phyloP scores from a whole-genome alignment of 2,113 vertebrate genomes.

The Pseudorectes ferrugineus region DNA sequence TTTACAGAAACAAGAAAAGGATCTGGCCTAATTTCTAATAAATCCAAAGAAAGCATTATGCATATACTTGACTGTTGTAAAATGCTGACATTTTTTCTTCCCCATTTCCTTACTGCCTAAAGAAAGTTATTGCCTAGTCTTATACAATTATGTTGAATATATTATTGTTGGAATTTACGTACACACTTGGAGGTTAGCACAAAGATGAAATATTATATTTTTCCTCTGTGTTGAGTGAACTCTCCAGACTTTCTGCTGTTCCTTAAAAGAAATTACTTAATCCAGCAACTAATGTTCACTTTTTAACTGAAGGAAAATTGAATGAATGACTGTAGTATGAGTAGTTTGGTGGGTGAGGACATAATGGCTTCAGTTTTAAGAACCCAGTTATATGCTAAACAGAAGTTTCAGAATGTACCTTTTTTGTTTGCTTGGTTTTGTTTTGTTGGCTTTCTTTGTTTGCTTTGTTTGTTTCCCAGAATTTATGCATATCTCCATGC shows the following conservation, averaged over 20 bases:
- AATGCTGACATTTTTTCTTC: background rate
- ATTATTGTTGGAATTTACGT: slow-evolving; percentile 1
- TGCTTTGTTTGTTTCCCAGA: background rate
- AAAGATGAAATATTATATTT: background rate
- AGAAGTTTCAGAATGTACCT: background rate
- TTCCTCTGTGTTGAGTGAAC: background rate
- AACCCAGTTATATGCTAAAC: background rate
- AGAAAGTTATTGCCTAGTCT: background rate
- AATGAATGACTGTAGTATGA: background rate
- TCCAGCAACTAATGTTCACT: background rate
- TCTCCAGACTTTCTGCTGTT: background rate
- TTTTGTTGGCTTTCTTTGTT: background rate
- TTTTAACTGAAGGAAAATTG: background rate
- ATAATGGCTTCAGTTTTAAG: slow-evolving; percentile 7
- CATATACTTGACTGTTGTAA: background rate
- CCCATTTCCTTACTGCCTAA: background rate
- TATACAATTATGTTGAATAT: background rate
- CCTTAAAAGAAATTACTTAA: background rate
- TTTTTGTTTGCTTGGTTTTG: background rate
- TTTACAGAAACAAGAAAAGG: background rate
- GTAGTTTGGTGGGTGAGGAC: background rate
- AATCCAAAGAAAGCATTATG: background rate
- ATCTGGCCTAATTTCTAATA: background rate
- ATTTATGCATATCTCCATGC: background rate
- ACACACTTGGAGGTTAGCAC: background rate